Conservation (phyloP, 2,888 invertebrate species). For the Yponomeuta evonymella region DNA sequence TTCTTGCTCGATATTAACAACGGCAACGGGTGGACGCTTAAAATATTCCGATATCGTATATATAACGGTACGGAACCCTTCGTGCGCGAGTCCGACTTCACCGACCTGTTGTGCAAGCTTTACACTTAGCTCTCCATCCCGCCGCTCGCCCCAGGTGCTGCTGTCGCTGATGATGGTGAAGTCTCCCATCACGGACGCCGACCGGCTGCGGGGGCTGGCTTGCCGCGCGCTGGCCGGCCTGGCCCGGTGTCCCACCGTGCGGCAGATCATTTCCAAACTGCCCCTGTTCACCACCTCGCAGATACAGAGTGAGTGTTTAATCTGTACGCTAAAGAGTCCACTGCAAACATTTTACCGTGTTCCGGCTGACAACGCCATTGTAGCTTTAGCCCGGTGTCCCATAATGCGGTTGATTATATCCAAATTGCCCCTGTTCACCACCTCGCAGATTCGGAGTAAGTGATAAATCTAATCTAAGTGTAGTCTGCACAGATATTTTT, state of each 20-base stretch:
- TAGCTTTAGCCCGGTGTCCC: constrained; percentile 87
- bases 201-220: constrained; percentile 93
- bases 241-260: constrained; percentile 93
- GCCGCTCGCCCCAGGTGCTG: constrained; percentile 76
- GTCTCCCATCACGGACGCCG: constrained; percentile 97
- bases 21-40: too few relatives aligned
- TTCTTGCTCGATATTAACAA: too few relatives aligned
- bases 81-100: too few relatives aligned
- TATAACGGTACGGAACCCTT: too few relatives aligned
- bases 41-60: too few relatives aligned
- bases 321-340: too few relatives aligned
- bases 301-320: constrained; percentile 83
- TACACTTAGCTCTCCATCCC: background rate
- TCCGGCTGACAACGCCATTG: too few relatives aligned
- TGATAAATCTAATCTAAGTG: too few relatives aligned
- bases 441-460: constrained; percentile 50
- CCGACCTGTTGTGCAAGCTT: too few relatives aligned
- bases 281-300: constrained; percentile 95
- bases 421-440: constrained; percentile 94
- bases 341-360: too few relatives aligned
- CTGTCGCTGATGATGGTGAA: constrained; percentile 92
- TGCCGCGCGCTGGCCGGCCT: constrained; percentile 95
- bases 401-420: constrained; percentile 96
- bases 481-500: too few relatives aligned
- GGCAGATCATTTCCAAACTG: constrained; percentile 96